These are phyloP conservation scores for Syngnathus typhle DNA, from an alignment of 2,113 vertebrate species.

Conservation along the genomic window DNA sequence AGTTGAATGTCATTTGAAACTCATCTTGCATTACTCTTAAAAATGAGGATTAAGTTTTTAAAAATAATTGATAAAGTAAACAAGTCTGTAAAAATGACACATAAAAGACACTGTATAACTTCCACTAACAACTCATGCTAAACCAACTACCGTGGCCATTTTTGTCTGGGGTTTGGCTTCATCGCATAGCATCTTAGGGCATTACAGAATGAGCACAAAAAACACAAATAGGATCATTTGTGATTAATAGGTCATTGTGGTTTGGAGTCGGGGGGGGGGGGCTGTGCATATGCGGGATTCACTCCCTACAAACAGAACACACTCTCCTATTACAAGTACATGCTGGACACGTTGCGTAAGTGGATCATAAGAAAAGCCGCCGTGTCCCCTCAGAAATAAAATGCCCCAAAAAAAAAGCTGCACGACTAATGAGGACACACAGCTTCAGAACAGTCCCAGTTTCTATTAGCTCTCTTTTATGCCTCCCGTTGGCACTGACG, in stretches of 20 bases:
- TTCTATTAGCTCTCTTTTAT: constrained; percentile 53
- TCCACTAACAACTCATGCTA: background rate
- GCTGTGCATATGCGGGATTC: constrained; percentile 9
- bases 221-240: background rate
- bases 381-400: constrained; percentile 23
- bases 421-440: constrained; percentile 62
- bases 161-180: background rate
- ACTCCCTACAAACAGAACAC: constrained; percentile 44
- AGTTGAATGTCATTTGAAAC: too few relatives aligned
- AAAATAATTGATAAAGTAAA: too few relatives aligned
- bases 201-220: background rate
- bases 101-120: background rate
- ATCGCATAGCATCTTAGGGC: background rate
- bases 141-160: background rate
- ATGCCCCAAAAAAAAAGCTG: constrained; percentile 33
- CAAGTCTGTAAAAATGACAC: too few relatives aligned
- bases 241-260: background rate
- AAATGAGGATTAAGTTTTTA: too few relatives aligned
- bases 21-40: too few relatives aligned
- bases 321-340: constrained; percentile 55
- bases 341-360: constrained; percentile 61
- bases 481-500: constrained; percentile 44
- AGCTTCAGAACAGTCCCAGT: constrained; percentile 61
- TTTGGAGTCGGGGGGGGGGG: too few relatives aligned
- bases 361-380: constrained; percentile 57